Evolutionary conservation across 2,888 invertebrate genomes (phyloP).

Genomic region (Agonum fuliginosum): DNA sequence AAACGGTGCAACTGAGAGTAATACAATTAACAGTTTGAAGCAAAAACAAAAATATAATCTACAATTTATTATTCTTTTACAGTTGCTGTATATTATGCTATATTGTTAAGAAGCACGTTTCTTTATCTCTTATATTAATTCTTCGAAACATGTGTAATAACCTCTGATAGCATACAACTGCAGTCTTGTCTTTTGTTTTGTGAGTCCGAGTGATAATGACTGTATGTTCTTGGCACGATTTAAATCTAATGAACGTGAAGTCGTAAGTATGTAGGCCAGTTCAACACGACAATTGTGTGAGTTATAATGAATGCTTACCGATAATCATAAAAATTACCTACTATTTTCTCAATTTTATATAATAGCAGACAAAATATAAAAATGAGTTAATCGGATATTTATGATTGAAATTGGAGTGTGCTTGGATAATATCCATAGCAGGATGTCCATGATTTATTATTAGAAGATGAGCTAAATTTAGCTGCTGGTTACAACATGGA

Average conservation of each 20-base stretch:
- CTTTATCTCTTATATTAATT: conserved; percentile 16
- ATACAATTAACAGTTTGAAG: too few species aligned
- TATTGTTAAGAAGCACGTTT: too few species aligned
- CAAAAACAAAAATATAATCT: too few species aligned
- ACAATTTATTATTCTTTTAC: too few species aligned
- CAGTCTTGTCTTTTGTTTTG: background rate
- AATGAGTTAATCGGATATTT: background rate
- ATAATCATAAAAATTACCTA: conserved; percentile 32
- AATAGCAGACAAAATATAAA: background rate
- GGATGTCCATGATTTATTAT: background rate
- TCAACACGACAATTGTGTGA: background rate
- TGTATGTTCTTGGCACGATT: conserved; percentile 36
- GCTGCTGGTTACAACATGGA: too few species aligned
- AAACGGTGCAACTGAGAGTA: too few species aligned
- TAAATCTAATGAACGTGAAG: conserved; percentile 4
- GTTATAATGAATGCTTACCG: conserved; percentile 6
- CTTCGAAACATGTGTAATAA: background rate
- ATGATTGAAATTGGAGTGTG: background rate
- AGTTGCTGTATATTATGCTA: too few species aligned
- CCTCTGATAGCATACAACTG: conserved; percentile 3
- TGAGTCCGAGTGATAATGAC: conserved; percentile 16
- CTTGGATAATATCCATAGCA: background rate
- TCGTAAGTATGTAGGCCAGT: conserved; percentile 18
- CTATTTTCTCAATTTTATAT: conserved; percentile 27
- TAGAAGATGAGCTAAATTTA: background rate